Evolutionary conservation across 2,888 invertebrate species (phyloP).

Genomic region (Sinopyrophorus schimmeli): DNA sequence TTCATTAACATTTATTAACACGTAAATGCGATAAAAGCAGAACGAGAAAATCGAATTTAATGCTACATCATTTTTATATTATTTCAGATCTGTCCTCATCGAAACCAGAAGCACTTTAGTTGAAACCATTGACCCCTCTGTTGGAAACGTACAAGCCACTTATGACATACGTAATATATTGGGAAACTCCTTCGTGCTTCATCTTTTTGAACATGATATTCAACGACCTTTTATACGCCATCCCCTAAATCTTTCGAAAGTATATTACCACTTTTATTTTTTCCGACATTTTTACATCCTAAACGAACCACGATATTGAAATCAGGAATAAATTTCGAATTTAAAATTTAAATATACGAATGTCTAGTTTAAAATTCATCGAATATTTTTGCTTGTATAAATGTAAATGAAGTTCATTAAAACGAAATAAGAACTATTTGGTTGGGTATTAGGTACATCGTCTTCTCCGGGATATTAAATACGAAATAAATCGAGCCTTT

Average conservation of each 20-base stretch:
- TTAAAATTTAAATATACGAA: constrained; percentile 5
- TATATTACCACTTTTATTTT: constrained; percentile 5
- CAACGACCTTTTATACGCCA: constrained; percentile 3
- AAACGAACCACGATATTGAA: constrained; percentile 9
- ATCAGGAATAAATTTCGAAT: constrained; percentile 10
- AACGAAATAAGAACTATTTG: constrained; percentile 2
- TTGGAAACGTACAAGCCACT: constrained; percentile 5
- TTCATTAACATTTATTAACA: too few species aligned
- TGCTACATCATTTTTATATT: too few species aligned
- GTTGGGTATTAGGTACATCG: too few species aligned
- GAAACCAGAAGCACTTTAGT: constrained; percentile 5
- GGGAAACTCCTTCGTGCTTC: constrained; percentile 1
- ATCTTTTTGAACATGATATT: too few species aligned
- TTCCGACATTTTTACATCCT: not conserved
- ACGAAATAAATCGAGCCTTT: too few species aligned
- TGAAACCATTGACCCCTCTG: constrained; percentile 10
- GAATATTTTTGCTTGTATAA: constrained; percentile 6
- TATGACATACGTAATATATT: constrained; percentile 8
- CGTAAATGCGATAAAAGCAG: too few species aligned
- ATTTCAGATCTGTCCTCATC: not conserved
- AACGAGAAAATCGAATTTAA: too few species aligned
- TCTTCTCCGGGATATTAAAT: too few species aligned
- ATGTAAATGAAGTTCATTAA: constrained; percentile 3
- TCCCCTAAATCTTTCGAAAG: constrained; percentile 4
- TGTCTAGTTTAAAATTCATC: constrained; percentile 7